phyloP scores from a whole-genome alignment of 1,140 invertebrate species.

The Zaprionus lachaisei region DNA sequence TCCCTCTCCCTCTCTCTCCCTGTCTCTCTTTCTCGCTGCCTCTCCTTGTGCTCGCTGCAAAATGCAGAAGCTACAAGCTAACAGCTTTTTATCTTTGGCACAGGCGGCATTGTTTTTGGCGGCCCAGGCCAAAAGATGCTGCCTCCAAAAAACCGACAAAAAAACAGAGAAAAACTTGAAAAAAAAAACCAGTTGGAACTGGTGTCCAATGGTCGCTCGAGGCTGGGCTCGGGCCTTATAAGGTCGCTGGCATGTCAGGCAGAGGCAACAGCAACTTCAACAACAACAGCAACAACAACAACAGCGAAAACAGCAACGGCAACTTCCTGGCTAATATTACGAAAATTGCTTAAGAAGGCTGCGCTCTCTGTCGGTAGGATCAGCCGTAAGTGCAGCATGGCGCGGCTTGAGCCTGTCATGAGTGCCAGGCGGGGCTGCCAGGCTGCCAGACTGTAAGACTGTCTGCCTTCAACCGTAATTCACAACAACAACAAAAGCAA shows the following conservation, averaged over 20 bases:
- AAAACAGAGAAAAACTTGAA: constrained; percentile 27
- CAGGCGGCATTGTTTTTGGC: constrained; percentile 71
- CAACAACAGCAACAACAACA: neutral
- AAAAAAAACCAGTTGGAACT: constrained; percentile 52
- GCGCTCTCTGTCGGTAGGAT: constrained; percentile 46
- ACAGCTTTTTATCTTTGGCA: constrained; percentile 83
- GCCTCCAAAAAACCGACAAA: constrained; percentile 35
- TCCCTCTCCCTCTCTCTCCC: neutral
- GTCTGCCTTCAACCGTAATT: constrained; percentile 78
- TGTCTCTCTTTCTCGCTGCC: neutral
- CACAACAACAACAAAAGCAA: constrained; percentile 64
- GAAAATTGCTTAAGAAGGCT: constrained; percentile 74
- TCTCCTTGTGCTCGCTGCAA: constrained; percentile 32
- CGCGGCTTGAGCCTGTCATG: constrained; percentile 36
- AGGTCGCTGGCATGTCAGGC: constrained; percentile 73
- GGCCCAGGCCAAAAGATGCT: constrained; percentile 45
- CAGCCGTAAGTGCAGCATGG: constrained; percentile 58
- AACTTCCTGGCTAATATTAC: constrained; percentile 83
- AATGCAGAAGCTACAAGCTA: constrained; percentile 84
- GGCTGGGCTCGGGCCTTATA: constrained; percentile 60
- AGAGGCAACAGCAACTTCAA: constrained; percentile 22
- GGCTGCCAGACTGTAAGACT: constrained; percentile 16
- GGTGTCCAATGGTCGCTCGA: constrained; percentile 36
- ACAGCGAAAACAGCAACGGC: constrained; percentile 23
- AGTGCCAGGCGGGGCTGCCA: neutral